Percentiles rank a stretch among this genome's conserved stretches.
phyloP scores from a whole-genome alignment of 2,113 vertebrate genomes.

The Macquaria ambigua region DNA sequence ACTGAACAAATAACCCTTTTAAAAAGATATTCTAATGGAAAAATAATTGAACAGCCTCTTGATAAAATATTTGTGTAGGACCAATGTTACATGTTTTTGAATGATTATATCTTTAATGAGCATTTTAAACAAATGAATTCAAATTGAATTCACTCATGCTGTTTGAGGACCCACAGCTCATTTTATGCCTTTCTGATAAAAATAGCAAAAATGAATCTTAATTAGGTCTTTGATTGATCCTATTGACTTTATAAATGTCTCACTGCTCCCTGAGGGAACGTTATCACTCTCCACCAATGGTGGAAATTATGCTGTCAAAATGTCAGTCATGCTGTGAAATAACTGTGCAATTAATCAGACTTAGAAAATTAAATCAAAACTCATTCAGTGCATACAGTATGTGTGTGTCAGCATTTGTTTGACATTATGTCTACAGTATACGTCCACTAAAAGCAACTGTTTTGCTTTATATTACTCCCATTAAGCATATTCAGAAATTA shows the following conservation, averaged over 20 bases:
- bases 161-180: background rate
- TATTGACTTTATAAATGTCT: slow-evolving; percentile 33
- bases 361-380: slow-evolving; percentile 23
- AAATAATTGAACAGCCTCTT: background rate
- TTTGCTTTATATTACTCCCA: background rate
- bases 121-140: background rate
- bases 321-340: slow-evolving; percentile 42
- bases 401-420: slow-evolving; percentile 11
- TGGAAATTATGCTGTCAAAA: slow-evolving; percentile 45
- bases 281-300: slow-evolving; percentile 27
- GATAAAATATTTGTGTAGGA: background rate
- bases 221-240: slow-evolving; percentile 37
- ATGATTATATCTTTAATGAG: background rate
- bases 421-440: background rate
- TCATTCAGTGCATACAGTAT: background rate
- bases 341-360: background rate
- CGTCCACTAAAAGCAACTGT: background rate
- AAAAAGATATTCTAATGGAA: background rate
- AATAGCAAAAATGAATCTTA: slow-evolving; percentile 22
- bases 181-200: background rate
- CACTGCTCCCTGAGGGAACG: slow-evolving; percentile 24
- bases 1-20: background rate
- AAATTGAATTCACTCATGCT: background rate
- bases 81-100: background rate
- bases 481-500: background rate